Conservation (phyloP, 2,888 invertebrate genomes). For the Tetragnatha montana region DNA sequence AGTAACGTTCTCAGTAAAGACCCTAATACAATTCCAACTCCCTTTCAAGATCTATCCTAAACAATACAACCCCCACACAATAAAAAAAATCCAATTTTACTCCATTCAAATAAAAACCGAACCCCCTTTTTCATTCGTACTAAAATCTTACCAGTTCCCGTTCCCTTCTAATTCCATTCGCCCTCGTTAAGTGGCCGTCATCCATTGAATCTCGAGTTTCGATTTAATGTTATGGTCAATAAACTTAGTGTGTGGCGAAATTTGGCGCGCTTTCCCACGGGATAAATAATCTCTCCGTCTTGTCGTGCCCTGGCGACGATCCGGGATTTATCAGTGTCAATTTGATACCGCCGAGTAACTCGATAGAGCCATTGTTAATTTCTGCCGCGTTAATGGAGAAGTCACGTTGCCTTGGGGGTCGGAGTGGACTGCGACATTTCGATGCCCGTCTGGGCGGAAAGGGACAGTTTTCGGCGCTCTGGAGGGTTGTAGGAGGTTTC, state of each 20-base stretch:
- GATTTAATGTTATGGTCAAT: slow-evolving; percentile 16
- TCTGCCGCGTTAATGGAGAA: slow-evolving; percentile 42
- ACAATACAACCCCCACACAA: too few species aligned
- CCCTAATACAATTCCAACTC: too few species aligned
- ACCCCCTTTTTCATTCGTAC: too few species aligned
- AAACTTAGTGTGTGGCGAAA: slow-evolving; percentile 12
- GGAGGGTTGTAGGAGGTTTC: too few species aligned
- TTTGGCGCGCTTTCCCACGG: slow-evolving; percentile 17
- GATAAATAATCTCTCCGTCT: slow-evolving; percentile 20
- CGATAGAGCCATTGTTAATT: slow-evolving; percentile 48
- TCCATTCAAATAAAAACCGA: too few species aligned
- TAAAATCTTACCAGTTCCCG: too few species aligned
- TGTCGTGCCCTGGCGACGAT: background rate
- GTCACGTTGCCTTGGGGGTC: slow-evolving; percentile 37
- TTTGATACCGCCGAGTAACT: slow-evolving; percentile 26
- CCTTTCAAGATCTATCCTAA: too few species aligned
- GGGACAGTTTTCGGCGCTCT: too few species aligned
- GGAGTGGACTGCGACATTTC: slow-evolving; percentile 31
- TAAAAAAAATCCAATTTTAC: too few species aligned
- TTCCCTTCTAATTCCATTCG: background rate
- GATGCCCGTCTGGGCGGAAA: background rate
- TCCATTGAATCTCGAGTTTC: background rate
- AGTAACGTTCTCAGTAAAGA: too few species aligned
- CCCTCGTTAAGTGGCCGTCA: background rate
- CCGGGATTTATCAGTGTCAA: slow-evolving; percentile 33